Base-by-base conservation (phyloP, 2,888 invertebrate genomes). In the Dolomedes plantarius region DNA sequence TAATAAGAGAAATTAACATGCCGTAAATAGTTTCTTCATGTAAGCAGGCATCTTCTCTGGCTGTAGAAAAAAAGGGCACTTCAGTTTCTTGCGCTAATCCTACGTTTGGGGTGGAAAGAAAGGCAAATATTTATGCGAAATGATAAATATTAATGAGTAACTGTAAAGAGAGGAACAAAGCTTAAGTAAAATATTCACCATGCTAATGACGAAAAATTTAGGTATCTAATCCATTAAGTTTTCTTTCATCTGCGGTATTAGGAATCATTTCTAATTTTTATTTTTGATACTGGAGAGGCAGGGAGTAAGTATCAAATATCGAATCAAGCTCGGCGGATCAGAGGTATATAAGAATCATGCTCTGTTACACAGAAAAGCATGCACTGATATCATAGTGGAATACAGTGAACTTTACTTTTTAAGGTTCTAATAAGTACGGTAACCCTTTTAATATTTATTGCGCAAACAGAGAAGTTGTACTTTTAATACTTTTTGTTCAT, bases 61-160 rank as follows among this genome's bases (percentile, higher is more conserved):
- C 3, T 2, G 56, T 3, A 56, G 56, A 56, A 46, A 56, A 56
- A 56, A 13, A 13, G 41, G 16, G 13, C 56, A 23, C 5, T 23
- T 56, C 56, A 23, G 23, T 56, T 56, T 56, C 56, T 56, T 56
- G 56, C 11, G 11, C 11, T 56, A 56, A 56, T 56, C 56, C 56
- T 56, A 23, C 56, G 3, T 6, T 46, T 46, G 46, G 46, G 46
- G 23, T 23, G 19, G 19, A 23, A 23, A 23, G 11, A 56, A 56
- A 23, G 36, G 72, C 83, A 77, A 85, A 77, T 85, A 85, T 85
- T 85, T 85, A 85, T 85, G 77, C 83, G 73, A 85, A 83, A 85
- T 85, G 83, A 85, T 85, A 85, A 85, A 85, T 85, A 85, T 85
- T 77, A 85, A 85, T 85, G 83, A 85, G 83, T 56, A 56, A 56